Conservation (phyloP, 2,888 invertebrate genomes). For the Gerris lacustris region DNA sequence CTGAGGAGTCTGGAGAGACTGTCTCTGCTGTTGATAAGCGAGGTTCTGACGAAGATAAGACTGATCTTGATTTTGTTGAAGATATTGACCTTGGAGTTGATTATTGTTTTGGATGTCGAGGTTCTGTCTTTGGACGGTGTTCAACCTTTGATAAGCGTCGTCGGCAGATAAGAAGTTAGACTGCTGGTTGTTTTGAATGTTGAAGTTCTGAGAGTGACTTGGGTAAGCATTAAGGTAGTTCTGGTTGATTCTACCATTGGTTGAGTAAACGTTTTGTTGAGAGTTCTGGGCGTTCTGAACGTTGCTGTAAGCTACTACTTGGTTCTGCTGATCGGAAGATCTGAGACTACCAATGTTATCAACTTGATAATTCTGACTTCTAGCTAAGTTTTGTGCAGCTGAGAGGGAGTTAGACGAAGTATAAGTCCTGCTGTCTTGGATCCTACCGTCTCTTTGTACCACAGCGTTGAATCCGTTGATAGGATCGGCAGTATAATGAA, state of each 20-base stretch:
- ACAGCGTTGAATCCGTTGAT: slow-evolving; percentile 9
- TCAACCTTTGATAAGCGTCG: background rate
- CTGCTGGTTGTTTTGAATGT: background rate
- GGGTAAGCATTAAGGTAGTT: background rate
- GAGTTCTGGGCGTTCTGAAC: background rate
- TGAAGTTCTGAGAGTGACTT: background rate
- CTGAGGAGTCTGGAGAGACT: background rate
- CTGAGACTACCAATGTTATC: background rate
- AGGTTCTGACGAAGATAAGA: background rate
- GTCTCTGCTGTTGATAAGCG: background rate
- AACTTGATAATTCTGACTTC: background rate
- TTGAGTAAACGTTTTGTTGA: background rate
- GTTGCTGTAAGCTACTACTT: too few relatives aligned
- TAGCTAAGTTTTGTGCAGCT: background rate
- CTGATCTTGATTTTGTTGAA: background rate
- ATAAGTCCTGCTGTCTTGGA: background rate
- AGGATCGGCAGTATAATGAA: slow-evolving; percentile 1
- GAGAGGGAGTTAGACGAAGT: background rate
- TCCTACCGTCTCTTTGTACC: slow-evolving; percentile 6
- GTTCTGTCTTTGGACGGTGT: background rate
- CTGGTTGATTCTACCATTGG: background rate
- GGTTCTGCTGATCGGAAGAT: background rate
- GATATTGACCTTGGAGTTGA: background rate
- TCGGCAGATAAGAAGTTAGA: background rate
- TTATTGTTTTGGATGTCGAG: background rate